These are phyloP conservation scores for Drosophila lowei DNA, from an alignment of 1,140 invertebrate genomes.

Conservation along the genomic window DNA sequence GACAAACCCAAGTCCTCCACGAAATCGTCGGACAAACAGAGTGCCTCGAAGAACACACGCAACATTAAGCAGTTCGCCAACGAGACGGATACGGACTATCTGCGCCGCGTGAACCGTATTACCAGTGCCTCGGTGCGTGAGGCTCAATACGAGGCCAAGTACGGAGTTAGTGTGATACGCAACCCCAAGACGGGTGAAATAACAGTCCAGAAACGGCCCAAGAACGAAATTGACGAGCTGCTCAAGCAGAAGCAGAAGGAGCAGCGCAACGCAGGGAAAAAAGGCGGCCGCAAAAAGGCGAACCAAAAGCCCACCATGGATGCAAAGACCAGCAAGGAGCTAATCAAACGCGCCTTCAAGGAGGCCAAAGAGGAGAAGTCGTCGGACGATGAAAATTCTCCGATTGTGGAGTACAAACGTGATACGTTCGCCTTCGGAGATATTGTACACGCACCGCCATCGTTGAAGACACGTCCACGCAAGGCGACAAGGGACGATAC, in stretches of 20 bases:
- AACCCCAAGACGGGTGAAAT: conserved; percentile 84
- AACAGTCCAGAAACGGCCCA: conserved; percentile 83
- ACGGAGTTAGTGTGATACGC: conserved; percentile 84
- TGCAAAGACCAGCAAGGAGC: conserved; percentile 83
- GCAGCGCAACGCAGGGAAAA: conserved; percentile 71
- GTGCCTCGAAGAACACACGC: conserved; percentile 16
- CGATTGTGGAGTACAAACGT: conserved; percentile 64
- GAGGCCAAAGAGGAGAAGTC: conserved; percentile 47
- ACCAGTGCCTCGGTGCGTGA: conserved; percentile 84
- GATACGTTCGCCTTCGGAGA: conserved; percentile 87
- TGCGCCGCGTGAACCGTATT: conserved; percentile 84
- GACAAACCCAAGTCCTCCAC: conserved; percentile 51
- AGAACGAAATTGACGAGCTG: conserved; percentile 84
- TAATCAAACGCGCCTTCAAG: conserved; percentile 72
- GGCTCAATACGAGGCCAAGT: conserved; percentile 85
- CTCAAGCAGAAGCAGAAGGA: conserved; percentile 82
- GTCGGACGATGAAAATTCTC: conserved; percentile 50
- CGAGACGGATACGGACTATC: conserved; percentile 84
- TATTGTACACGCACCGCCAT: conserved; percentile 86
- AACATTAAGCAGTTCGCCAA: conserved; percentile 82
- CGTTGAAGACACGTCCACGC: conserved; percentile 84
- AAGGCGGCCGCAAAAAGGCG: conserved; percentile 57
- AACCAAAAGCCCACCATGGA: conserved; percentile 69
- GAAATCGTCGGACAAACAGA: conserved; percentile 15
- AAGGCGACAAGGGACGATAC: conserved; percentile 80